phyloP scores from a whole-genome alignment of 37 sponge, comb jelly and placozoan genomes.

The Chondrosia reniformis region DNA sequence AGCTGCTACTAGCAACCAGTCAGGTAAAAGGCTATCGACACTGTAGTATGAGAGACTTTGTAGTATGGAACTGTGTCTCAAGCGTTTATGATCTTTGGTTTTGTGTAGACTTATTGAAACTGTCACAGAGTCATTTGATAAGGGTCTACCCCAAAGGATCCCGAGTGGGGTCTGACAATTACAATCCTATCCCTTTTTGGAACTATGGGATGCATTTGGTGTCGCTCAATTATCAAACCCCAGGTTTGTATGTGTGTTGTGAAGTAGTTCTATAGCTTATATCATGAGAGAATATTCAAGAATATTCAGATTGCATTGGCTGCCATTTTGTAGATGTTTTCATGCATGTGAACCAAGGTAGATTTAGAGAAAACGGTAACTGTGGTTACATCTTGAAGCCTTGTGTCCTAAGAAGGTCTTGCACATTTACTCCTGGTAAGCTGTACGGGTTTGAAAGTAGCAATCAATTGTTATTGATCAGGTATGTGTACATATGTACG shows the following conservation, averaged over 20 bases:
- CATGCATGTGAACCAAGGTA: conserved; percentile 79
- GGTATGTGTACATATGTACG: too few relatives aligned
- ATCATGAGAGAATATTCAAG: too few relatives aligned
- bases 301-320: too few relatives aligned
- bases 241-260: conserved; percentile 23
- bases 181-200: conserved; percentile 61
- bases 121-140: conserved; percentile 58
- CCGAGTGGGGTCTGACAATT: conserved; percentile 71
- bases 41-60: too few relatives aligned
- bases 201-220: conserved; percentile 74
- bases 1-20: too few relatives aligned
- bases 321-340: conserved; percentile 46
- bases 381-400: conserved; percentile 86
- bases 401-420: conserved; percentile 40
- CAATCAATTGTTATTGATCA: too few relatives aligned
- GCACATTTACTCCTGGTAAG: too few relatives aligned
- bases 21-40: too few relatives aligned
- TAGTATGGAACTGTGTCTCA: too few relatives aligned
- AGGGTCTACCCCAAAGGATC: conserved; percentile 66
- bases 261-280: too few relatives aligned
- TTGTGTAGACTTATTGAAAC: conserved; percentile 46
- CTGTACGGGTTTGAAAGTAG: too few relatives aligned
- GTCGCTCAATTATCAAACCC: conserved; percentile 72
- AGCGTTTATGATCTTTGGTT: too few relatives aligned
- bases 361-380: conserved; percentile 73